Conservation (phyloP, 2,888 invertebrate genomes). For the Pilophorus perplexus region DNA sequence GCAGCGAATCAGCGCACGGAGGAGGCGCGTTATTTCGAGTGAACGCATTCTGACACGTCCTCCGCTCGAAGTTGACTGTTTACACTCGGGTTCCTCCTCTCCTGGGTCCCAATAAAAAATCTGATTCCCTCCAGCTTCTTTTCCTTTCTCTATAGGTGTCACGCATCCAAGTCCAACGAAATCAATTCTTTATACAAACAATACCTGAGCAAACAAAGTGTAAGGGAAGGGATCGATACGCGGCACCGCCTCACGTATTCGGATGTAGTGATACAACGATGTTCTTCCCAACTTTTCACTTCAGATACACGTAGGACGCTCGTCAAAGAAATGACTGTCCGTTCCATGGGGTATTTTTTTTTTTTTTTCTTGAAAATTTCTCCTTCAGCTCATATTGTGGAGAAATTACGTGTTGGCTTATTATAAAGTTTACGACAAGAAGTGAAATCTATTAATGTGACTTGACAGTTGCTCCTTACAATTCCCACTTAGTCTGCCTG, state of each 20-base stretch:
- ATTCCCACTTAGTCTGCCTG: too few relatives aligned
- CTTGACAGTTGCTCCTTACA: too few relatives aligned
- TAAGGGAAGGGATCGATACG: conserved; percentile 1
- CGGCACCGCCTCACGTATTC: conserved; percentile 37
- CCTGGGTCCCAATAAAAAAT: conserved; percentile 10
- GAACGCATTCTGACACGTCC: conserved; percentile 35
- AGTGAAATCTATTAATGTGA: too few relatives aligned
- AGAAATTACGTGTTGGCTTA: too few relatives aligned
- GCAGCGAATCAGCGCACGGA: conserved; percentile 17
- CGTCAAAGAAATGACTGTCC: conserved; percentile 6
- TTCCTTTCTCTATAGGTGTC: conserved; percentile 27
- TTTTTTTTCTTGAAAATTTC: too few relatives aligned
- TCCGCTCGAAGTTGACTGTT: conserved; percentile 14
- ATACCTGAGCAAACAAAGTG: conserved; percentile 36
- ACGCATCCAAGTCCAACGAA: conserved; percentile 35
- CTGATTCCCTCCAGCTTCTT: conserved; percentile 5
- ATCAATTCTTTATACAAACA: conserved; percentile 40
- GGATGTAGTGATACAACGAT: conserved; percentile 25
- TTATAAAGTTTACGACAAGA: too few relatives aligned
- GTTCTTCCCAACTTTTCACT: conserved; percentile 4
- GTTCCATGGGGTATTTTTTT: background rate
- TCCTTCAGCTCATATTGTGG: too few relatives aligned
- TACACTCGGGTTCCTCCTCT: conserved; percentile 23
- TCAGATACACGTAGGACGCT: background rate
- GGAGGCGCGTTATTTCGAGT: conserved; percentile 12